phyloP scores from a whole-genome alignment of 2,113 vertebrate species.

The Mirza zaza region DNA sequence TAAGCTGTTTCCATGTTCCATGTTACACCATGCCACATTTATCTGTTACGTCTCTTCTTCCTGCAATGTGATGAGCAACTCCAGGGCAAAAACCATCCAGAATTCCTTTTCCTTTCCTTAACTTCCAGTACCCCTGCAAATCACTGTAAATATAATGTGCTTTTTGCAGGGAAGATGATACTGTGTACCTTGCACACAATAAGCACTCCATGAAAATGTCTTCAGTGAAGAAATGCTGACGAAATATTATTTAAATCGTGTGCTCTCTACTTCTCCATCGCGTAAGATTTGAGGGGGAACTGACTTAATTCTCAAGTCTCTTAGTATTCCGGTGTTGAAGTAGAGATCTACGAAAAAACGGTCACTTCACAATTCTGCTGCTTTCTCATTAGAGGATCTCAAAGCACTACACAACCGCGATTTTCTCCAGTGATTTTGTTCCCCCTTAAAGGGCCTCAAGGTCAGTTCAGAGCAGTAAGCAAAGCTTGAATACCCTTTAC shows the following conservation, averaged over 20 bases:
- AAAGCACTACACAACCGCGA: background rate
- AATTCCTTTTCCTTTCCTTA: background rate
- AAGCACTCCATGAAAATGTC: background rate
- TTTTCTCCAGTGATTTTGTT: background rate
- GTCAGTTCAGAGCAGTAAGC: background rate
- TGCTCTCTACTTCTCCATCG: background rate
- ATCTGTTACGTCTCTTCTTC: background rate
- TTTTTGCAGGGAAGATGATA: background rate
- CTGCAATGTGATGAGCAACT: background rate
- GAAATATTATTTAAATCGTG: background rate
- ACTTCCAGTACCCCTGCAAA: background rate
- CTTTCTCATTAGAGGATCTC: constrained; percentile 30
- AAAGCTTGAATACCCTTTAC: background rate
- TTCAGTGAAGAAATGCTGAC: background rate
- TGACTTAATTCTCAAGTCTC: background rate
- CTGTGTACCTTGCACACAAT: background rate
- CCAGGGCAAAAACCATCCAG: background rate
- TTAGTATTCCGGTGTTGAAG: background rate
- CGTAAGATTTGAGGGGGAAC: background rate
- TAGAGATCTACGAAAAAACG: background rate
- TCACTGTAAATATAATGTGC: no score
- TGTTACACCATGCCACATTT: background rate
- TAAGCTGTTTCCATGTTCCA: background rate
- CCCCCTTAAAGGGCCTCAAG: background rate
- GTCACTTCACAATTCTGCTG: background rate